A percentile compares a stretch with the other conserved stretches of the same genome.
These are phyloP conservation scores for Struthidea cinerea DNA, from an alignment of 2,113 vertebrate genomes.

Conservation along the genomic window DNA sequence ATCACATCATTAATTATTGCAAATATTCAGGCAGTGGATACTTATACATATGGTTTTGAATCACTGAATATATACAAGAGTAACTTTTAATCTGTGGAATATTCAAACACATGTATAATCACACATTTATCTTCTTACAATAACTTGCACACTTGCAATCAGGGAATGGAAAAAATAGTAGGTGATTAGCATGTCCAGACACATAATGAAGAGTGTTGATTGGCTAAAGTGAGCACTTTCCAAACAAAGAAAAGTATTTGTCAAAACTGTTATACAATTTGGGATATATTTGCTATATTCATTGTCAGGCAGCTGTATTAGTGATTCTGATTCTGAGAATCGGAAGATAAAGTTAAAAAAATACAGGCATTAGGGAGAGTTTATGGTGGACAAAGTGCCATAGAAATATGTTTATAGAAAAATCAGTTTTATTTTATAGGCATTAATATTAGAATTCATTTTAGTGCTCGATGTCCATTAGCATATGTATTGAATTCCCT, in stretches of 20 bases:
- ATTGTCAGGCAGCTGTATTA: neutral
- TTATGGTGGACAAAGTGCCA: neutral
- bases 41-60: neutral
- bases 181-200: conserved; percentile 39
- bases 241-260: conserved; percentile 46
- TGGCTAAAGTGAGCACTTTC: conserved; percentile 32
- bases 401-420: neutral
- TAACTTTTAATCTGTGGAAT: conserved; percentile 38
- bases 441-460: neutral
- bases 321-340: neutral
- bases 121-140: conserved; percentile 28
- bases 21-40: neutral
- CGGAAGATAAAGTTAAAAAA: neutral
- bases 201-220: neutral
- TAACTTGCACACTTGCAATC: conserved; percentile 13
- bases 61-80: neutral
- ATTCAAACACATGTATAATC: conserved; percentile 14
- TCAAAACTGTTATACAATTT: conserved; percentile 11
- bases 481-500: neutral
- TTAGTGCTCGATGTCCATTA: neutral
- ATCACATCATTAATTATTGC: conserved; percentile 31
- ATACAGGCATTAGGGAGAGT: neutral
- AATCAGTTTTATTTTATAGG: neutral
- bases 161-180: conserved; percentile 15
- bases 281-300: neutral